phyloP scores from a whole-genome alignment of 2,888 invertebrate species.

The Drosophila monieri region DNA sequence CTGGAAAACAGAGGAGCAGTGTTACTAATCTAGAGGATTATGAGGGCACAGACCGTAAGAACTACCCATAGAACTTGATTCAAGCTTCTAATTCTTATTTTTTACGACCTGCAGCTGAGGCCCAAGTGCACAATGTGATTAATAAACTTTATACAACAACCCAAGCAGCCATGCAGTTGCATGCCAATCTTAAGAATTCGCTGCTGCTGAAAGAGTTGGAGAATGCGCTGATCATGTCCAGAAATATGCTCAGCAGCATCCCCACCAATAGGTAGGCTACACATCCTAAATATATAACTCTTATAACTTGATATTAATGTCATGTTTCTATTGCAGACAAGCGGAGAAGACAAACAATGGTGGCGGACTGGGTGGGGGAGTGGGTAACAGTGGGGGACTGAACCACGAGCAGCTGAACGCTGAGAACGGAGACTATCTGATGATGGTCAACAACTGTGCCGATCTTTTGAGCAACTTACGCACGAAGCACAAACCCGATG shows the following conservation, averaged over 20 bases:
- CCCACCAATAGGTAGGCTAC: conserved; percentile 79
- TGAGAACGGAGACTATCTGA: conserved; percentile 84
- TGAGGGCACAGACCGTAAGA: conserved; percentile 80
- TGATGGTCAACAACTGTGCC: conserved; percentile 87
- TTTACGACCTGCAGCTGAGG: conserved; percentile 84
- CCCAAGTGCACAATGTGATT: conserved; percentile 87
- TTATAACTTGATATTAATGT: not conserved
- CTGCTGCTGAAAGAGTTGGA: conserved; percentile 84
- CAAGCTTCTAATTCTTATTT: not conserved
- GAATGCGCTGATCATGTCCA: conserved; percentile 84
- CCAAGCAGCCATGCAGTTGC: conserved; percentile 83
- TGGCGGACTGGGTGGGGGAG: conserved; percentile 33
- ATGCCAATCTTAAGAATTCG: conserved; percentile 83
- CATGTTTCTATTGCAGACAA: conserved; percentile 51
- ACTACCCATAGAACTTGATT: not conserved
- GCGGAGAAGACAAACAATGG: conserved; percentile 71
- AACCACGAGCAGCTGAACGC: conserved; percentile 61
- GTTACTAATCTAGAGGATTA: conserved; percentile 72
- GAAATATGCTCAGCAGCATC: conserved; percentile 84
- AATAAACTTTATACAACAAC: conserved; percentile 85
- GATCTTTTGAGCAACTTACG: conserved; percentile 86
- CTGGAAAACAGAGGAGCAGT: conserved; percentile 70
- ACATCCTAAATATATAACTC: too few relatives aligned
- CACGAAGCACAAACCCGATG: conserved; percentile 84
- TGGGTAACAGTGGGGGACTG: conserved; percentile 42